Evolutionary conservation across 2,888 invertebrate genomes (phyloP).

Genomic region (Drosophila mulleri): DNA sequence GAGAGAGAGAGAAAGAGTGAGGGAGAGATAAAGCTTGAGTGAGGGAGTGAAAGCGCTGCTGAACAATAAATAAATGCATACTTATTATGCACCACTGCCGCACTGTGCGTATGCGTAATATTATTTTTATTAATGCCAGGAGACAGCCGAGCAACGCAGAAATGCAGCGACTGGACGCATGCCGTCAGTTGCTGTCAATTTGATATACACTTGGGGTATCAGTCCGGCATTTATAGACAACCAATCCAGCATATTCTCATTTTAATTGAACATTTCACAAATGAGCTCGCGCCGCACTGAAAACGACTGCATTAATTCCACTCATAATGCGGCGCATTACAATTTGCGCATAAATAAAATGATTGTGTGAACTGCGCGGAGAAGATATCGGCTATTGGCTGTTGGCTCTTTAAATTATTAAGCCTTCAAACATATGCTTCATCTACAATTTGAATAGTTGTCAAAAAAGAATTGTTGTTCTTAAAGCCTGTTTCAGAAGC

Average conservation of each 20-base stretch:
- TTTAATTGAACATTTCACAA: constrained; percentile 39
- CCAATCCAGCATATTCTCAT: constrained; percentile 29
- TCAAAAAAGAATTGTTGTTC: not conserved
- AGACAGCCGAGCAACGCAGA: constrained; percentile 20
- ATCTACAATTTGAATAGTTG: not conserved
- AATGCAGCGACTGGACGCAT: constrained; percentile 7
- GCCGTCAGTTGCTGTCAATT: constrained; percentile 45
- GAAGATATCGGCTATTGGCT: not conserved
- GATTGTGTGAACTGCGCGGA: not conserved
- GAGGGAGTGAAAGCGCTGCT: not conserved
- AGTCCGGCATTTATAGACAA: constrained; percentile 42
- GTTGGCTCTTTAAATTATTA: constrained; percentile 9
- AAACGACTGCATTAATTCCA: constrained; percentile 50
- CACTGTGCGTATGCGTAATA: constrained; percentile 44
- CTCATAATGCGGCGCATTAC: constrained; percentile 41
- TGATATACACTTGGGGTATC: constrained; percentile 56
- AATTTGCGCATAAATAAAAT: constrained; percentile 27
- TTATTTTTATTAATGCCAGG: constrained; percentile 49
- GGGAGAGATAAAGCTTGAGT: too few species aligned
- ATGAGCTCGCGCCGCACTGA: constrained; percentile 38
- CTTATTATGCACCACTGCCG: constrained; percentile 8
- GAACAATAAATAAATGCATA: constrained; percentile 35
- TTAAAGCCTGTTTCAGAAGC: too few species aligned
- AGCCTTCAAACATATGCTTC: not conserved
- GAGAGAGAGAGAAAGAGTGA: not conserved